Conservation (phyloP, 2,888 invertebrate genomes). For the Lepidochrysops patricia region DNA sequence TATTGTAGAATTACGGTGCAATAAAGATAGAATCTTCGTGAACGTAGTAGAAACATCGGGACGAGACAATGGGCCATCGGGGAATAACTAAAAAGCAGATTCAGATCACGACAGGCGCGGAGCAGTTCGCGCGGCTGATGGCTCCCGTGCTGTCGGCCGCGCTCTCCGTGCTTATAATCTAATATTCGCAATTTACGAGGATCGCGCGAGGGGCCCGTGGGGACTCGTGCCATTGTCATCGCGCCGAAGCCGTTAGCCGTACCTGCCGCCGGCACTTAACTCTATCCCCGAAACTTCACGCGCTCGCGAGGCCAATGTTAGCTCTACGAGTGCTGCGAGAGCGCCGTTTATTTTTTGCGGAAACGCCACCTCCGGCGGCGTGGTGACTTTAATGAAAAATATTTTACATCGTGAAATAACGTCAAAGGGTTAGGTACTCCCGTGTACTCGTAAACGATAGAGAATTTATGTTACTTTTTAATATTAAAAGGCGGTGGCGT, state of each 20-base stretch:
- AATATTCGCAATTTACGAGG: slow-evolving; percentile 74
- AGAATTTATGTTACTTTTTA: slow-evolving; percentile 8
- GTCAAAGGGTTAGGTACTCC: slow-evolving; percentile 10
- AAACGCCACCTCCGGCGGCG: slow-evolving; percentile 19
- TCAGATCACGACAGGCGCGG: slow-evolving; percentile 63
- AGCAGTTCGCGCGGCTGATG: slow-evolving; percentile 58
- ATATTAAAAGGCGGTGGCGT: slow-evolving; percentile 1
- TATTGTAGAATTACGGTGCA: slow-evolving; percentile 8
- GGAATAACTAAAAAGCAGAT: slow-evolving; percentile 49
- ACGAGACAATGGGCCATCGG: slow-evolving; percentile 40
- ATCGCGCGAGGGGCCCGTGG: slow-evolving; percentile 58
- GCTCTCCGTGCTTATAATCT: slow-evolving; percentile 72
- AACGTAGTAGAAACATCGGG: slow-evolving; percentile 25
- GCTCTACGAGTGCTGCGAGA: slow-evolving; percentile 28
- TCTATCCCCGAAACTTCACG: slow-evolving; percentile 45
- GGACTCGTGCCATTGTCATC: slow-evolving; percentile 68
- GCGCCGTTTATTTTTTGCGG: slow-evolving; percentile 25
- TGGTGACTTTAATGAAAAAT: slow-evolving; percentile 20
- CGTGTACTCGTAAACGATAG: slow-evolving; percentile 5
- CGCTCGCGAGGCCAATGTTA: slow-evolving; percentile 38
- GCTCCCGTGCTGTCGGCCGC: slow-evolving; percentile 54
- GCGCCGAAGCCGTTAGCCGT: slow-evolving; percentile 57
- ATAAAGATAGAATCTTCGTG: slow-evolving; percentile 17
- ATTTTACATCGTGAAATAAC: slow-evolving; percentile 18
- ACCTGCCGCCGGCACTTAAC: slow-evolving; percentile 62